Evolutionary conservation across 2,797 vertebrate species (phyloP).

Genomic region (Melanotaenia boesemani): DNA sequence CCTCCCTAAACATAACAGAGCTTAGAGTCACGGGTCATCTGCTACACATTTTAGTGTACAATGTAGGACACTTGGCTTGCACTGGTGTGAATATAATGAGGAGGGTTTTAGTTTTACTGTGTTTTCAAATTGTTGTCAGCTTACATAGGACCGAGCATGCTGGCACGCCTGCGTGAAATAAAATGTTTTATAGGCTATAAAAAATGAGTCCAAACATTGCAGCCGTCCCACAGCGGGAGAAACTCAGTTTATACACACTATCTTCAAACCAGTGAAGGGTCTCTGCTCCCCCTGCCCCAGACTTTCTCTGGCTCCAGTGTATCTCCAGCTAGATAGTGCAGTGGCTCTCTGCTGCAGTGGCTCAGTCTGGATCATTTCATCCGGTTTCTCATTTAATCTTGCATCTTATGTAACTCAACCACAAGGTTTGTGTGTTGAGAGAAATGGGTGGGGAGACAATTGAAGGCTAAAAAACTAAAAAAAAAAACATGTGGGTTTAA

Average conservation of each 20-base stretch:
- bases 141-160: constrained; percentile 24
- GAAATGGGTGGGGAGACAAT: constrained; percentile 33
- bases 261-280: neutral
- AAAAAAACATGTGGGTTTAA: constrained; percentile 39
- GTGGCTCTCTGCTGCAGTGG: neutral
- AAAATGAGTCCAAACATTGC: constrained; percentile 36
- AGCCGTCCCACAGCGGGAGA: constrained; percentile 3
- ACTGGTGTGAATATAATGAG: constrained; percentile 21
- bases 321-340: constrained; percentile 12
- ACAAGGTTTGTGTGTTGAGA: constrained; percentile 38
- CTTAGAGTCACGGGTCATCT: constrained; percentile 6
- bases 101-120: constrained; percentile 37
- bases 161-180: constrained; percentile 21
- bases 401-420: constrained; percentile 62
- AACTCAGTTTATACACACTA: constrained; percentile 5
- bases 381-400: constrained; percentile 60
- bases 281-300: neutral
- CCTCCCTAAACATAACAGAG: constrained; percentile 13
- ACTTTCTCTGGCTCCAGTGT: constrained; percentile 18
- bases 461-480: constrained; percentile 24
- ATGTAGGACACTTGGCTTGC: constrained; percentile 20
- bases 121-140: constrained; percentile 57
- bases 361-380: constrained; percentile 25
- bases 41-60: constrained; percentile 32
- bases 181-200: constrained; percentile 50